Base-by-base conservation (phyloP, 2,888 invertebrate species). In the Stratiomys singularior region DNA sequence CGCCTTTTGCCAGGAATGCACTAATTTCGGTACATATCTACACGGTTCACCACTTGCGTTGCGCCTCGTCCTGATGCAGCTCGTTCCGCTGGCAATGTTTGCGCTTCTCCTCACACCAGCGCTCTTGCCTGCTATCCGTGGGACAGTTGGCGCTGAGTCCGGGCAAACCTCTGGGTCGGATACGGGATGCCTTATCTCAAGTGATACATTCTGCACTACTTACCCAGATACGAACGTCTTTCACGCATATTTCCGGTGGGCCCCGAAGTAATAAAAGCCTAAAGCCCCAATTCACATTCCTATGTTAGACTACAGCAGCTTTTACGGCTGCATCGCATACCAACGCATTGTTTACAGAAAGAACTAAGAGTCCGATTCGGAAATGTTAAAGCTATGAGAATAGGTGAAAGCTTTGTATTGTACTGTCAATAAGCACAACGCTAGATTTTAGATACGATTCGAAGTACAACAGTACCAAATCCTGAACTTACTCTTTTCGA, bases 1-100 rank as follows among this genome's bases (percentile, higher is more conserved):
- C 46, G 47, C 11, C 46, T 37, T 66, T 44, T 37, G 47, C 47
- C 46, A 47, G 69, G 69, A 69, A 47, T 69, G 69, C 47, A 69
- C 69, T 69, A 47, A 69, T 47, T 69, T 46, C 46, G 25, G 47
- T 25, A 25, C 25, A 11, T 7, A 60, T 11, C 60, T 13, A 25
- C 21, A 60, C 52, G n/a, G n/a, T 60, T 25, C 23, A 5, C 15
- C 52, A 15, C 23, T 15, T 25, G 21, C 25, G 11, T 23, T 23
- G 13, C 23, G 23, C 60, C 60, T 3, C 60, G n/a, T 52, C 52
- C 37, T 37, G 52, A 15, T 4, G 60, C 21, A 52, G 7, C 52
- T 52, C 7, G 21, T 60, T 11, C 27, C 27, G 60, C 27, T 25
- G 37, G 5, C 37, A 37, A 9, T 37, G 37, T 3, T 5, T 3